A percentile compares a stretch with the other conserved stretches of the same genome.
Conservation (phyloP, 2,888 invertebrate species). For the Drosophila putrida region DNA sequence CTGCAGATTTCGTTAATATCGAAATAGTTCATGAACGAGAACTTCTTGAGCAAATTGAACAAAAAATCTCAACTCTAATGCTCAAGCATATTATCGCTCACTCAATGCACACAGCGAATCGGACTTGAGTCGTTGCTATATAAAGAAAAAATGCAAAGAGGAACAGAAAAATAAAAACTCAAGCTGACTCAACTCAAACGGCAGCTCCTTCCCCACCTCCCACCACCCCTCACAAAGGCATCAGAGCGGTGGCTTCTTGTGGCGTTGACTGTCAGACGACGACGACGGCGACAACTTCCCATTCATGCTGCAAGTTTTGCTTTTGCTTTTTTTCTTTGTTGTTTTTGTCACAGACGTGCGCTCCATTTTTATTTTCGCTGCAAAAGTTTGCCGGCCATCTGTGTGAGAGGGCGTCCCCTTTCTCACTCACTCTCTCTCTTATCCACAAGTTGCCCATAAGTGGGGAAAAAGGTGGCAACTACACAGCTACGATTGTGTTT, state of each 20-base stretch:
- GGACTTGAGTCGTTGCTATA: conserved; percentile 46
- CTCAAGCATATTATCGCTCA: too few species aligned
- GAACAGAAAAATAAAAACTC: conserved; percentile 53
- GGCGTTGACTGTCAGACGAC: conserved; percentile 61
- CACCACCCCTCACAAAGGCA: conserved; percentile 45
- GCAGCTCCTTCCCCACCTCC: conserved; percentile 9
- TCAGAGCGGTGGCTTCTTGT: conserved; percentile 37
- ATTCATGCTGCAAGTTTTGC: conserved; percentile 73
- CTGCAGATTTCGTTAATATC: too few species aligned
- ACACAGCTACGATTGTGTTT: conserved; percentile 49
- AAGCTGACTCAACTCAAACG: conserved; percentile 68
- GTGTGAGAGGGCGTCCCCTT: conserved; percentile 39
- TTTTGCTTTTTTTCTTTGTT: conserved; percentile 48
- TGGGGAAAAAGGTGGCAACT: conserved; percentile 48
- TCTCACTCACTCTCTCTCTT: conserved; percentile 1
- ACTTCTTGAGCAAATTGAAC: too few species aligned
- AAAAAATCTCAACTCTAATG: too few species aligned
- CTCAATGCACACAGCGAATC: conserved; percentile 37
- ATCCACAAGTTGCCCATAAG: conserved; percentile 42
- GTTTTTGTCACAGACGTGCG: conserved; percentile 81
- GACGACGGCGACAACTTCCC: conserved; percentile 68
- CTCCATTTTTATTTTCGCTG: conserved; percentile 82
- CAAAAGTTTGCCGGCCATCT: conserved; percentile 81
- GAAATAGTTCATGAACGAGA: too few species aligned
- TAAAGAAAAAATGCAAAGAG: conserved; percentile 29